phyloP scores from a whole-genome alignment of 1,140 invertebrate species.

The Dolichoris vasculosae region DNA sequence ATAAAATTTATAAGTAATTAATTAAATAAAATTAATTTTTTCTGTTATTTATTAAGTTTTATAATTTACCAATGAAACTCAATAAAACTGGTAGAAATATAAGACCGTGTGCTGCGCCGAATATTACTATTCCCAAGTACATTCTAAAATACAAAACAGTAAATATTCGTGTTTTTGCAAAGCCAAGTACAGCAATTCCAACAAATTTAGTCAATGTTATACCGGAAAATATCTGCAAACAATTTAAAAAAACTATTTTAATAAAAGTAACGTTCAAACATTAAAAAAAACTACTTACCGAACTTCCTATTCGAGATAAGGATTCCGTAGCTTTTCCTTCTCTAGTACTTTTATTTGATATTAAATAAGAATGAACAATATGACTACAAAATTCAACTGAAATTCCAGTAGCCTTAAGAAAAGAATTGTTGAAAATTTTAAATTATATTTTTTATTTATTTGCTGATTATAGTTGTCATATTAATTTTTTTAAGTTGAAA shows the following conservation, averaged over 20 bases:
- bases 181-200: conserved; percentile 94
- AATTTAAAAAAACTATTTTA: not conserved
- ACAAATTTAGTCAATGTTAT: conserved; percentile 98
- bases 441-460: conserved; percentile 20
- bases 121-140: conserved; percentile 97
- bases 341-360: conserved; percentile 82
- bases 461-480: not conserved
- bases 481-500: too few relatives aligned
- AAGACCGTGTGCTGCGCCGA: conserved; percentile 95
- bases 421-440: conserved; percentile 28
- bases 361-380: conserved; percentile 93
- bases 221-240: conserved; percentile 85
- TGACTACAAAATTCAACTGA: conserved; percentile 99
- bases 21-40: not conserved
- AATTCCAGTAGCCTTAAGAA: conserved; percentile 91
- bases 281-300: conserved; percentile 73
- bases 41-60: not conserved
- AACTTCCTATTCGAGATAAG: conserved; percentile 93
- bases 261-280: not conserved
- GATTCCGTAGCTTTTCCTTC: conserved; percentile 87
- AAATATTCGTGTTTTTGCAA: conserved; percentile 98
- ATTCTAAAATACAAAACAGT: conserved; percentile 98
- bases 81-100: conserved; percentile 97
- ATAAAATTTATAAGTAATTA: not conserved
- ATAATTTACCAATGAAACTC: conserved; percentile 86